A percentile compares a stretch with the other conserved stretches of the same genome.
Conservation (phyloP, 2,888 invertebrate genomes). For the Hemicrepidius hirtus region DNA sequence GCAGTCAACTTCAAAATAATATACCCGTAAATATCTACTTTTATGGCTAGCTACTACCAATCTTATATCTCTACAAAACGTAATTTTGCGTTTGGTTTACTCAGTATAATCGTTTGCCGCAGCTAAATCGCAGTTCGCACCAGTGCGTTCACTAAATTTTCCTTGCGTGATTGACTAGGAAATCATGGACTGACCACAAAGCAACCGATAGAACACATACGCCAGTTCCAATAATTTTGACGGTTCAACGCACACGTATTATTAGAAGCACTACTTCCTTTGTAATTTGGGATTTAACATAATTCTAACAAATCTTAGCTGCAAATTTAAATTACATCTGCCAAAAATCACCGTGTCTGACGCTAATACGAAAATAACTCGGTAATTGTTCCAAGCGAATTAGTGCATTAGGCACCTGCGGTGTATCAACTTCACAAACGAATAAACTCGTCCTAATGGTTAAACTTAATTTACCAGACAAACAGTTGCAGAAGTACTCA, state of each 20-base stretch:
- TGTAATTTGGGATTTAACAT: neutral
- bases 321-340: neutral
- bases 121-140: slow-evolving; percentile 16
- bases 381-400: neutral
- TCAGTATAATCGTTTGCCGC: slow-evolving; percentile 17
- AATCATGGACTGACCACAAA: slow-evolving; percentile 24
- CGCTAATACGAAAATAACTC: slow-evolving; percentile 4
- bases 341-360: neutral
- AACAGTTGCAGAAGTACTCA: neutral
- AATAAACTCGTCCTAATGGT: neutral
- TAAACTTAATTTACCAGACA: neutral
- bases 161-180: slow-evolving; percentile 11
- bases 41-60: neutral
- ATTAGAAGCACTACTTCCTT: neutral
- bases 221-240: slow-evolving; percentile 1
- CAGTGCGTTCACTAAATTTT: slow-evolving; percentile 19
- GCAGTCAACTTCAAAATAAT: neutral
- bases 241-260: neutral
- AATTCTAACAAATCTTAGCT: neutral
- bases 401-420: slow-evolving; percentile 12
- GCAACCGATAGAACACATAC: neutral
- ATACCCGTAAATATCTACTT: slow-evolving; percentile 11
- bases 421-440: neutral
- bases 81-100: slow-evolving; percentile 25
- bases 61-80: slow-evolving; percentile 8